Base-by-base conservation (phyloP, 1,140 invertebrate genomes). In the Ctenoplectra terminalis region DNA sequence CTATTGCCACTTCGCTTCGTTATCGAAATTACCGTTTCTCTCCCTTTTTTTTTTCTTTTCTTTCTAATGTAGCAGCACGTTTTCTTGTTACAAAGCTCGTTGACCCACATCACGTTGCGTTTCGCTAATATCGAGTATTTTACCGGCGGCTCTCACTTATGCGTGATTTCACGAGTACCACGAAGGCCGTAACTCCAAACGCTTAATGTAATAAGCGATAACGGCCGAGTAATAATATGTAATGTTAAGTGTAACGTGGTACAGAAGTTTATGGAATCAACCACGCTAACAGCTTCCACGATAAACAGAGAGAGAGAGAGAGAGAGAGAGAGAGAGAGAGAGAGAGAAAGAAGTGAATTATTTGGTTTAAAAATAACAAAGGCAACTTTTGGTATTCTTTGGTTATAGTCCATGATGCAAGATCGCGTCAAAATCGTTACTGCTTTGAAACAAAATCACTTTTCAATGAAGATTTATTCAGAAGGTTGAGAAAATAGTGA, bases 201-300 rank as follows among this genome's bases (percentile, higher is more conserved):
- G 23, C 54, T 73, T 73, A 73, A 73, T 31, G 71, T 43, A 56
- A 56, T 71, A 40, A 73, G 13, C 54, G 71, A 73, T 73, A 73
- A 73, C 71, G 29, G 29, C 9, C 15, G 15, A 23, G 56, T 60
- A 61, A 31, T 61, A 48, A 61, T 61, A 48, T 23, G 40, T 61
- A 34, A 60, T 56, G 71, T 60, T 60, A 34, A 48, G 15, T 34
- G 48, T 52, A 72, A 72, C 70, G 52, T 26, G 37, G 34, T 71
- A 26, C 4, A 29, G 34, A 56, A 58, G n/a, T 71, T 56, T 43
- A 40, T 69, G 52, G 54, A 58, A 29, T 58, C 37, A 43, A 43
- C n/a, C 52, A 72, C 52, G 70, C 37, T 58, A 72, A 40, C n/a
- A n/a, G 40, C 23, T 72, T 43, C n/a, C 26, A 15, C 8, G 66